Evolutionary conservation across 2,888 invertebrate genomes (phyloP).

Genomic region (Lithophane leautieri): DNA sequence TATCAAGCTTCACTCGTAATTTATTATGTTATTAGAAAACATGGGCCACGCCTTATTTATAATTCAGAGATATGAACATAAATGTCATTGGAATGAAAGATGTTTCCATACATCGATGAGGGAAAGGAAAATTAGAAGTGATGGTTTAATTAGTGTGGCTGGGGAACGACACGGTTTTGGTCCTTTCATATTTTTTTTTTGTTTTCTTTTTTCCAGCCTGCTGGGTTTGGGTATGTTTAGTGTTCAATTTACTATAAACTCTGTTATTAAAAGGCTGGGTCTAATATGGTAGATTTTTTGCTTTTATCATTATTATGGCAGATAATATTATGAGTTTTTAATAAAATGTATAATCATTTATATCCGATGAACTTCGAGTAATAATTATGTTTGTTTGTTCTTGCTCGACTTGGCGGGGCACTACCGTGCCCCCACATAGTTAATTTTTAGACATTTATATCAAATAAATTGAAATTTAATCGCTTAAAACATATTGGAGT

Average conservation of each 20-base stretch:
- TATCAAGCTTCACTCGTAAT: constrained; percentile 32
- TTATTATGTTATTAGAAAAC: constrained; percentile 45
- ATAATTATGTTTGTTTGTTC: background rate
- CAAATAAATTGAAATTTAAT: background rate
- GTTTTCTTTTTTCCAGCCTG: background rate
- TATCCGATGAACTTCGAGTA: background rate
- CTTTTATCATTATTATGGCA: background rate
- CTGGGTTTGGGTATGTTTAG: constrained; percentile 7
- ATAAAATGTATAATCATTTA: background rate
- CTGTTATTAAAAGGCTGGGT: background rate
- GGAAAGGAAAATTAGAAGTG: constrained; percentile 34
- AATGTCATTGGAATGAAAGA: constrained; percentile 52
- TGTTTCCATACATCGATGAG: constrained; percentile 37
- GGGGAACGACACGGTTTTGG: constrained; percentile 25
- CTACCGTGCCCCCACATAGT: no score
- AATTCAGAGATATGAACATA: constrained; percentile 51
- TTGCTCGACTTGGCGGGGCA: no score
- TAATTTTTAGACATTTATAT: no score
- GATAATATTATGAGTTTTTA: background rate
- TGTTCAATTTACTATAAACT: constrained; percentile 1
- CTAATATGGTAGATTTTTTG: background rate
- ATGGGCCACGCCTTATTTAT: constrained; percentile 47
- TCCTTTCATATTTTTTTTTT: background rate
- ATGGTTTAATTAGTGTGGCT: constrained; percentile 39
- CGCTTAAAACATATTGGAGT: background rate